Evolutionary conservation across 2,888 invertebrate genomes (phyloP).

Genomic region (Cephalotes varians): DNA sequence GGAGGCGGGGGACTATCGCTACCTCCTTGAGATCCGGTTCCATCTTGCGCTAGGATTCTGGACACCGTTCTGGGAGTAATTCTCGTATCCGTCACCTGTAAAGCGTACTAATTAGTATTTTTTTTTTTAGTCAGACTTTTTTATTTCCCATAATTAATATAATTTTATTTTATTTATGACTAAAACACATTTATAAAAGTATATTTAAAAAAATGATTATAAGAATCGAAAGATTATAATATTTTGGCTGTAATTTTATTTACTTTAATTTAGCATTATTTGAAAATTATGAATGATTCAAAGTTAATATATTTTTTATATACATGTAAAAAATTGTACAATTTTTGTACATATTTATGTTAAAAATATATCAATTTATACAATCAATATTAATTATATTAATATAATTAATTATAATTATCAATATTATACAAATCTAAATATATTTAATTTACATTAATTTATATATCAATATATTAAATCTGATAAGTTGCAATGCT

Average conservation of each 20-base stretch:
- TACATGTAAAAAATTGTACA: not conserved
- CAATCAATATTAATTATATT: too few relatives aligned
- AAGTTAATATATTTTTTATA: constrained; percentile 15
- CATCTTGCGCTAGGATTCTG: constrained; percentile 94
- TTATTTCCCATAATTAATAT: constrained; percentile 21
- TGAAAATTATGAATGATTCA: not conserved
- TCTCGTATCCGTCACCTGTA: constrained; percentile 93
- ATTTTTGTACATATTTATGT: not conserved
- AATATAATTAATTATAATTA: not conserved
- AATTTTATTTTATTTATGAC: not conserved
- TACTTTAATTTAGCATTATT: constrained; percentile 8
- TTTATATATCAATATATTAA: not conserved
- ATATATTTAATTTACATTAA: not conserved
- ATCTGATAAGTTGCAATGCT: constrained; percentile 53
- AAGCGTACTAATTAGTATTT: constrained; percentile 65
- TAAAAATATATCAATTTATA: not conserved
- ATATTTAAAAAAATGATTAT: not conserved
- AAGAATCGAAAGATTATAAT: not conserved
- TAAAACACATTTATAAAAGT: not conserved
- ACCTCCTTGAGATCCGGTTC: constrained; percentile 90
- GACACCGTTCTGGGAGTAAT: constrained; percentile 96
- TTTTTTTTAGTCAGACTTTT: constrained; percentile 50
- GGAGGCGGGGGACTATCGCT: constrained; percentile 84
- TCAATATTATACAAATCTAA: not conserved
- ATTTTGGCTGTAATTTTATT: not conserved